Evolutionary conservation across 2,888 invertebrate species (phyloP), one percentile per base, ranked within the genome.

Genomic region (Plagodis dolabraria): DNA sequence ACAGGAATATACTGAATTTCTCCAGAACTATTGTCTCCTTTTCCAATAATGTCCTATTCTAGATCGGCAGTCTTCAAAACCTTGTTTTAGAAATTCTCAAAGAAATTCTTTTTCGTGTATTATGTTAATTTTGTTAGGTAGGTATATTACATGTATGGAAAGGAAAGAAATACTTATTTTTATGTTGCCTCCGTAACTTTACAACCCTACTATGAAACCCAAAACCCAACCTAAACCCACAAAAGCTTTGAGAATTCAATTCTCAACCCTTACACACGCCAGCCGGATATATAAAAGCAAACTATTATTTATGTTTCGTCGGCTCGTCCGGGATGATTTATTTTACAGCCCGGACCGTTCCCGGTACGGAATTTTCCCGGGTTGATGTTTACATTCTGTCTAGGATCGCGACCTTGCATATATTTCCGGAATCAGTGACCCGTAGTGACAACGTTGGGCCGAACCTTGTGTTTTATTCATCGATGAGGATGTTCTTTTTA

Each of bases 301-400:
- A 43, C 43, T 43, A 43, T 43, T 43, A 43, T 43, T 43, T 43
- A 43, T 43, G 12, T 49, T 9, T 42, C 40, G 49, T 11, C 49
- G 40, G 49, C 49, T 49, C 42, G 49, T 43, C 42, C 50, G 11
- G 12, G 34, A 50, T 50, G 43, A 50, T 50, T 50, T 50, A 50
- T 50, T 50, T 50, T 53, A 46, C 33, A 36, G 22, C 38, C 45
- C 35, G 53, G 53, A 53, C 22, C 75, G 33, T 74, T 70, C 68
- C 68, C 68, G 67, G 55, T 10, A 7, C 40, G 40, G 40, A 10
- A 8, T 10, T 5, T 63, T 69, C 12, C 56, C 53, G 36, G 43
- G 42, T 45, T 61, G 64, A 60, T 68, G 67, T 68, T 68, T 66
- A 61, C 60, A 58, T 62, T 58, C 51, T 51, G 67, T 59, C 57